Evolutionary conservation across 2,797 vertebrate genomes (phyloP).

Genomic region (Heliangelus exortis): DNA sequence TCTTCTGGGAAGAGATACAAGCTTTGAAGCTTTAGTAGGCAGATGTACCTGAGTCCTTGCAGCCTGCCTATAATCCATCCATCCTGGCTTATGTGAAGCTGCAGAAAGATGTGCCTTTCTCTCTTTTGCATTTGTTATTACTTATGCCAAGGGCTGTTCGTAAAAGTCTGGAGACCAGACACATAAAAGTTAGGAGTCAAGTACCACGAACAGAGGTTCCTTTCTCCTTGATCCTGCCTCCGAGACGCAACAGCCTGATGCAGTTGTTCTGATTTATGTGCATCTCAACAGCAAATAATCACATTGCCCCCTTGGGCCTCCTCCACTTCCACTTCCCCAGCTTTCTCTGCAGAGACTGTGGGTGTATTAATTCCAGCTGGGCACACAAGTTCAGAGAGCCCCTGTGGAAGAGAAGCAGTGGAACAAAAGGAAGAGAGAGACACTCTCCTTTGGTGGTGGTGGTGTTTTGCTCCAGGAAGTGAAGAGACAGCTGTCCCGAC

Average conservation of each 20-base stretch:
- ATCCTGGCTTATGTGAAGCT: neutral
- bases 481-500: conserved; percentile 61
- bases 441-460: neutral
- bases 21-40: neutral
- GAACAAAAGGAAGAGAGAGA: conserved; percentile 3
- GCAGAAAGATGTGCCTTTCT: neutral
- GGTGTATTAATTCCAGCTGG: conserved; percentile 20
- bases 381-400: neutral
- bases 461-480: conserved; percentile 71
- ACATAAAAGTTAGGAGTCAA: neutral
- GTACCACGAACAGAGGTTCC: neutral
- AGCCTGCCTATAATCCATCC: neutral
- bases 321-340: neutral
- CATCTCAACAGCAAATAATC: neutral
- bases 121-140: neutral
- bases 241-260: neutral
- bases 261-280: neutral
- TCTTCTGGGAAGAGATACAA: neutral
- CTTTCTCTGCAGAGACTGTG: neutral
- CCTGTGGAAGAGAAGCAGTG: neutral
- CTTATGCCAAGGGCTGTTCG: neutral
- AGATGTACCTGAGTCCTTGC: neutral
- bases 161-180: neutral
- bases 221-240: neutral
- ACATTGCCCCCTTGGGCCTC: neutral